Conservation (phyloP, 1,140 invertebrate genomes). For the Plodia interpunctella region DNA sequence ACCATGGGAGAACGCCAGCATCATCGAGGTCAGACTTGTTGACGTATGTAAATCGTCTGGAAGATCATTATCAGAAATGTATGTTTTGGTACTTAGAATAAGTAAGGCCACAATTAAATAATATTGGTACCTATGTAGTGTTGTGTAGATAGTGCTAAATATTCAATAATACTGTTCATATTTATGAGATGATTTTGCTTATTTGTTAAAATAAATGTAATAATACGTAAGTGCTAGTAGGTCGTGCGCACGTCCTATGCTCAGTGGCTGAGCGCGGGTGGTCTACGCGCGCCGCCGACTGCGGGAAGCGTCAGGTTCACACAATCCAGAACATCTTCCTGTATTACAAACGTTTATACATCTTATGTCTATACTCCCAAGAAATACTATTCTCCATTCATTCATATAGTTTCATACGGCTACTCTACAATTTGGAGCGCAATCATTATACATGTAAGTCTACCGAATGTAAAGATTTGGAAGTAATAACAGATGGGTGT, state of each 20-base stretch:
- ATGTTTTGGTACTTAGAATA: not conserved
- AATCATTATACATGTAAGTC: conserved; percentile 44
- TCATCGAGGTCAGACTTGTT: conserved; percentile 54
- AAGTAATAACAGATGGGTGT: conserved; percentile 57
- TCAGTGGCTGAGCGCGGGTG: conserved; percentile 56
- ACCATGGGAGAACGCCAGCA: conserved; percentile 33
- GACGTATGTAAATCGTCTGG: conserved; percentile 58
- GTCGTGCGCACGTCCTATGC: conserved; percentile 32
- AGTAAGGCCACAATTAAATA: not conserved
- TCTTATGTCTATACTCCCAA: conserved; percentile 24
- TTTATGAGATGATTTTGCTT: no score
- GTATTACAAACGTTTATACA: conserved; percentile 22
- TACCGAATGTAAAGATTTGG: conserved; percentile 47
- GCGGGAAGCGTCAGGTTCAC: conserved; percentile 55
- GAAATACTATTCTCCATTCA: conserved; percentile 23
- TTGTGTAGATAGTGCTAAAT: no score
- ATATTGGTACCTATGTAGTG: not conserved
- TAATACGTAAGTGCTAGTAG: not conserved
- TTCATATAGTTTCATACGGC: not conserved
- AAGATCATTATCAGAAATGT: conserved; percentile 42
- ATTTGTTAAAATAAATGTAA: no score
- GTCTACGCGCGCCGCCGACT: conserved; percentile 45
- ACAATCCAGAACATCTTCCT: conserved; percentile 35
- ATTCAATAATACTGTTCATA: not conserved
- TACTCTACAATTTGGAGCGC: not conserved